Base-by-base conservation (phyloP, 2,797 vertebrate species). In the Euthynnus affinis region DNA sequence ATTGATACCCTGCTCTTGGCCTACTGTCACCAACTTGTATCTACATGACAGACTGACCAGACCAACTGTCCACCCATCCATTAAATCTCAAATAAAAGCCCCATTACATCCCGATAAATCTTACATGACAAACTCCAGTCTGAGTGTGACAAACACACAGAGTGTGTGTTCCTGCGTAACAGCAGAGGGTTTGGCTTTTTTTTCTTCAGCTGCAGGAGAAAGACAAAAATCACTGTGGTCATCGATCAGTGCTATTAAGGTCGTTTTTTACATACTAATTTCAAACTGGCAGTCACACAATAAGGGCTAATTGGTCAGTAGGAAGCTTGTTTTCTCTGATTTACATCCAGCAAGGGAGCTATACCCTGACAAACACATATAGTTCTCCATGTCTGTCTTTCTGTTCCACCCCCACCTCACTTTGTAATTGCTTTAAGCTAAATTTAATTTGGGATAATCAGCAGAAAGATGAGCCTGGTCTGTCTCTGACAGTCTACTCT, bases 371-470 rank as follows among this genome's bases (percentile, higher is more conserved):
- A 8, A 22, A 58, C 52, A 79, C 23, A 22, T 70, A 37, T 51
- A 71, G 70, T 1, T 64, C 3, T 25, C 37, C 6, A 3, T 46
- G 29, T 77, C 22, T 46, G 56, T 42, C n/a, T 53, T 23, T 51
- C 13, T 34, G 18, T n/a, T 27, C n/a, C 14, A 20, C 17, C 46
- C 46, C 42, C 23, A 29, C 49, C 37, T 40, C 49, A 46, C 48
- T 78, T 74, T 86, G 62, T 90, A 87, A 92, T 82, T 85, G 71
- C 65, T 85, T 90, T 83, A 89, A 71, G 65, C 46, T 32, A 72
- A 88, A 91, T 91, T 85, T n/a, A 53, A 87, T 92, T 92, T 83
- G 59, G 52, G 40, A 55, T 85, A 69, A 88, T 84, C 67, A 80
- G 75, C 71, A 82, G 84, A 77, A 84, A 88, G 63, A 83, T 32